A percentile compares a stretch with the other conserved stretches of the same genome.
These are phyloP conservation scores for Epicauta chinensis DNA, from an alignment of 1,140 invertebrate genomes.

Conservation along the genomic window DNA sequence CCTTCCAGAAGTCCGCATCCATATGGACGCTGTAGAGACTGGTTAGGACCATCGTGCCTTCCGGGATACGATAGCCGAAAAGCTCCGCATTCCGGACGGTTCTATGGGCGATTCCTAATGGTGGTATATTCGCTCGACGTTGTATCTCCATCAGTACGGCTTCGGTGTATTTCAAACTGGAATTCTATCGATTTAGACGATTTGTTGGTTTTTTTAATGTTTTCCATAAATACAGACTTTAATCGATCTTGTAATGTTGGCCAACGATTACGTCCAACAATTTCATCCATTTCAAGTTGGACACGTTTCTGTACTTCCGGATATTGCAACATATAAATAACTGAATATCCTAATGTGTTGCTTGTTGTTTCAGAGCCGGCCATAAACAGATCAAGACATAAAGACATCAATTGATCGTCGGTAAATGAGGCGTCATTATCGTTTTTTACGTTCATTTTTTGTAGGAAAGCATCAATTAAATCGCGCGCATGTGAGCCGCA, in stretches of 20 bases:
- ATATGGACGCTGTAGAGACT: conserved; percentile 63
- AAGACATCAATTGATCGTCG: conserved; percentile 58
- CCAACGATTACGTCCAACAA: conserved; percentile 51
- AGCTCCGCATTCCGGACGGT: conserved; percentile 48
- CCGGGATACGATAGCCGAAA: conserved; percentile 55
- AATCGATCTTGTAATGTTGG: conserved; percentile 54
- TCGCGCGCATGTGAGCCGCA: conserved; percentile 21
- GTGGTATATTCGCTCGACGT: conserved; percentile 46
- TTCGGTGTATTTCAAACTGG: conserved; percentile 54
- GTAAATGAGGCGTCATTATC: conserved; percentile 28
- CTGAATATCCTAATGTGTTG: conserved; percentile 54
- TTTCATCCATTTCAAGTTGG: conserved; percentile 60
- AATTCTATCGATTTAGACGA: conserved; percentile 19
- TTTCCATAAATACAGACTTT: conserved; percentile 41
- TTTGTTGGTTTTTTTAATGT: conserved; percentile 4
- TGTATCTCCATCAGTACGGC: conserved; percentile 56
- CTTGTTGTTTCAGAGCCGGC: conserved; percentile 62
- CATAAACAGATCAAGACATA: conserved; percentile 64
- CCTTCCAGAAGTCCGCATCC: conserved; percentile 59
- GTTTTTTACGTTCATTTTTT: conserved; percentile 27
- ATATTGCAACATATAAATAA: conserved; percentile 59
- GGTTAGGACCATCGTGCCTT: conserved; percentile 61
- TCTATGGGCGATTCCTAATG: conserved; percentile 55
- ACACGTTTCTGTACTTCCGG: conserved; percentile 58
- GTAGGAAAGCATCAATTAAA: conserved; percentile 33